Evolutionary conservation across 1,140 invertebrate genomes (phyloP).

Genomic region (Belonocnema kinseyi): DNA sequence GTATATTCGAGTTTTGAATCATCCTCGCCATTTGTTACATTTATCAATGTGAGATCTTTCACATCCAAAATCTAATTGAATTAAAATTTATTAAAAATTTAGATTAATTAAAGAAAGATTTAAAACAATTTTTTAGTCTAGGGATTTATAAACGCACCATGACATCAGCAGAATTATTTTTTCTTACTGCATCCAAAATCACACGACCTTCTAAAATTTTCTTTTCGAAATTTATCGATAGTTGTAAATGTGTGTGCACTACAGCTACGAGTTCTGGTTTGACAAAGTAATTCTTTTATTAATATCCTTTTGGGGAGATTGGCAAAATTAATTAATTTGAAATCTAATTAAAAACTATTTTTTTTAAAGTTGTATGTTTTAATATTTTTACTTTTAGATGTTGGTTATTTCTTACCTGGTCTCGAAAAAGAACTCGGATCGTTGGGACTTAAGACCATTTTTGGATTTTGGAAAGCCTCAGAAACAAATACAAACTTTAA

Average conservation of each 20-base stretch:
- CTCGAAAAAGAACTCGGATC: constrained; percentile 85
- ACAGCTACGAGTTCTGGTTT: constrained; percentile 79
- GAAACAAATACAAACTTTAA: not conserved
- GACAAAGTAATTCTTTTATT: constrained; percentile 2
- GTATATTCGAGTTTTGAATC: constrained; percentile 79
- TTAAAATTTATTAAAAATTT: not conserved
- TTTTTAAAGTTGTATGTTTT: not conserved
- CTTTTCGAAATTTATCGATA: constrained; percentile 82
- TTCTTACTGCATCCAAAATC: constrained; percentile 78
- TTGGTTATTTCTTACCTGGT: constrained; percentile 73
- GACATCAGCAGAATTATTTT: constrained; percentile 74
- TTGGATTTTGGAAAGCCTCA: not conserved
- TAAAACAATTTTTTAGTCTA: too few species aligned
- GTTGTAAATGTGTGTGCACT: constrained; percentile 78
- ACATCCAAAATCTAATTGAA: constrained; percentile 85
- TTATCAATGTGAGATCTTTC: constrained; percentile 81
- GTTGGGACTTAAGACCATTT: constrained; percentile 72
- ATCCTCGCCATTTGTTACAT: constrained; percentile 75
- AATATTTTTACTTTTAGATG: constrained; percentile 40
- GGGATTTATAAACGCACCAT: constrained; percentile 72
- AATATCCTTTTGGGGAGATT: too few species aligned
- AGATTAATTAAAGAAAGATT: not conserved
- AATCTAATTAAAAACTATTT: too few species aligned
- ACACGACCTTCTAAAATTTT: constrained; percentile 79
- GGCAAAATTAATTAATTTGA: too few species aligned